Evolutionary conservation across 2,888 invertebrate species (phyloP).

Genomic region (Eilema depressum): DNA sequence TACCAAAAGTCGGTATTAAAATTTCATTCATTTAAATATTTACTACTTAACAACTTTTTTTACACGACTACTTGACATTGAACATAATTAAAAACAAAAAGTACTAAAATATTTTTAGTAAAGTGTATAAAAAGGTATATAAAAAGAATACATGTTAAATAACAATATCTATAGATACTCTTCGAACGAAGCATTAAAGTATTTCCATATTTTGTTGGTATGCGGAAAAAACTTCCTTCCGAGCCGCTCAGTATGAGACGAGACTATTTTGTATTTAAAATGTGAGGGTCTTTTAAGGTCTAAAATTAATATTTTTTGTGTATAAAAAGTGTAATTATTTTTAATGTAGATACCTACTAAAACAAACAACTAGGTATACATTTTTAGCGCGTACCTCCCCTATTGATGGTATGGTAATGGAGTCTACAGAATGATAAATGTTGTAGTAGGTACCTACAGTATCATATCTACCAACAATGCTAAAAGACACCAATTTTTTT

Average conservation of each 20-base stretch:
- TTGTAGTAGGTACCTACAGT: too few species aligned
- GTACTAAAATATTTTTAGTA: background rate
- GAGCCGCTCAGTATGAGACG: background rate
- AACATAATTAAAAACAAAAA: slow-evolving; percentile 1
- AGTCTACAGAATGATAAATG: too few species aligned
- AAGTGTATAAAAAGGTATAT: background rate
- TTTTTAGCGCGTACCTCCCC: too few species aligned
- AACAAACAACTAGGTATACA: too few species aligned
- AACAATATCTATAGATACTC: too few species aligned
- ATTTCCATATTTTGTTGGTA: background rate
- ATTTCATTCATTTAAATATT: too few species aligned
- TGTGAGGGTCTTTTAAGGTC: slow-evolving; percentile 2
- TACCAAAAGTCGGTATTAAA: background rate
- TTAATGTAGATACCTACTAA: too few species aligned
- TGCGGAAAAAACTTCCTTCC: background rate
- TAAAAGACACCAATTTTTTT: too few species aligned
- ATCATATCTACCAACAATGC: too few species aligned
- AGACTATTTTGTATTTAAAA: background rate
- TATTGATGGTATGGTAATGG: too few species aligned
- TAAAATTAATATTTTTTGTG: background rate
- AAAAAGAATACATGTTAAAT: background rate
- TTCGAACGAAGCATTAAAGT: background rate
- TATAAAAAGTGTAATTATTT: too few species aligned
- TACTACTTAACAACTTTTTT: background rate
- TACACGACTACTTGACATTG: background rate